phyloP scores from a whole-genome alignment of 1,140 invertebrate species.

The Metopolophium dirhodum region DNA sequence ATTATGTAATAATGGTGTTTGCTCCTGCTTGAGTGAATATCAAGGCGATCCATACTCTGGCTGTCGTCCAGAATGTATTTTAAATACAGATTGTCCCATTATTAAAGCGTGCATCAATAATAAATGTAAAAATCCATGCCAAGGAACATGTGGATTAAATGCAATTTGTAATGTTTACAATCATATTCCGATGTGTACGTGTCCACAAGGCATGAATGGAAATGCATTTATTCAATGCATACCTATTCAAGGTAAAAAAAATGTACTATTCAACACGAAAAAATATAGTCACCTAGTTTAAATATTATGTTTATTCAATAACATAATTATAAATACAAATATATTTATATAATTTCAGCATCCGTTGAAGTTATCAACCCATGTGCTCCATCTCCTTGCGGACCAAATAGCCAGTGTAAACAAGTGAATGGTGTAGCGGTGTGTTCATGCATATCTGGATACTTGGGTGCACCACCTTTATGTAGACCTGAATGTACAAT shows the following conservation, averaged over 20 bases:
- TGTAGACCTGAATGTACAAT: conserved; percentile 77
- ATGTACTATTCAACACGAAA: conserved; percentile 62
- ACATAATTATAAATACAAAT: conserved; percentile 65
- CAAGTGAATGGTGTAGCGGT: conserved; percentile 65
- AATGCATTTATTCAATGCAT: conserved; percentile 74
- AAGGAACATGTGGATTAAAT: conserved; percentile 73
- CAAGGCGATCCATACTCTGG: conserved; percentile 71
- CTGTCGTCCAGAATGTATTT: conserved; percentile 72
- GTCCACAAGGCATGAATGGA: conserved; percentile 71
- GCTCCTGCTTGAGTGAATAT: conserved; percentile 69
- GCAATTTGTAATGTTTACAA: conserved; percentile 74
- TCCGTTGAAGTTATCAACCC: conserved; percentile 64
- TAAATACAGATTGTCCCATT: conserved; percentile 71
- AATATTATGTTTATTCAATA: conserved; percentile 70
- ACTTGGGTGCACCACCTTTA: conserved; percentile 72
- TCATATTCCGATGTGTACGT: conserved; percentile 76
- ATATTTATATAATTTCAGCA: conserved; percentile 63
- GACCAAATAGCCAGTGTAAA: conserved; percentile 68
- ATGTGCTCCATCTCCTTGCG: conserved; percentile 72
- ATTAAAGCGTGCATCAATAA: conserved; percentile 74
- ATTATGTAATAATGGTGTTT: conserved; percentile 68
- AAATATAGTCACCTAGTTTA: conserved; percentile 70
- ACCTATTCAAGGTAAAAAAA: conserved; percentile 67
- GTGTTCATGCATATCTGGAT: conserved; percentile 68
- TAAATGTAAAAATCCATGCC: conserved; percentile 79